Evolutionary conservation across 2,888 invertebrate species (phyloP).

Genomic region (Steinernema carpocapsae): DNA sequence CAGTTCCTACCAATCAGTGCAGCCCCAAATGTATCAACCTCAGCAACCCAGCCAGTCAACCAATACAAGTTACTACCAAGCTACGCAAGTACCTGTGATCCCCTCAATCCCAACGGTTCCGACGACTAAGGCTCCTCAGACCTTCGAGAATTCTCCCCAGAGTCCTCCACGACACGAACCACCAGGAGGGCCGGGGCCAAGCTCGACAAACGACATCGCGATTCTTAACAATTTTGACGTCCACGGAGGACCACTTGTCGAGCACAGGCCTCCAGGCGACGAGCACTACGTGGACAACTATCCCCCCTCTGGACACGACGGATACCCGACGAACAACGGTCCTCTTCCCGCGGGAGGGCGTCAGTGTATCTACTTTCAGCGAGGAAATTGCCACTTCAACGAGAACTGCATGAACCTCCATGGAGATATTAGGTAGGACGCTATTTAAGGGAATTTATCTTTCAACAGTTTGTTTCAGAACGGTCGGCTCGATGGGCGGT

Average conservation of each 20-base stretch:
- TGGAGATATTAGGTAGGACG: background rate
- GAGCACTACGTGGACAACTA: conserved; percentile 12
- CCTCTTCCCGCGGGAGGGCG: conserved; percentile 3
- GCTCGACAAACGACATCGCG: background rate
- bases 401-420: conserved; percentile 10
- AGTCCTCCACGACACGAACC: conserved; percentile 14
- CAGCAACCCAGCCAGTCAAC: background rate
- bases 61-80: background rate
- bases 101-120: background rate
- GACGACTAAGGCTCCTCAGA: background rate
- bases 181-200: background rate
- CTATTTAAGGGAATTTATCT: background rate
- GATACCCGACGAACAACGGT: conserved; percentile 7
- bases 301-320: background rate
- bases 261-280: conserved; percentile 18
- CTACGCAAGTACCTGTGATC: background rate
- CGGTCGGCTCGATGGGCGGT: background rate
- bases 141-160: background rate
- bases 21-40: conserved; percentile 2
- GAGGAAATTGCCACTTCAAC: conserved; percentile 5
- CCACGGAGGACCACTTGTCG: background rate
- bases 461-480: background rate
- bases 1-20: background rate
- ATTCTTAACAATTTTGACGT: conserved; percentile 26
- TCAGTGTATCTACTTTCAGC: conserved; percentile 9